Percentiles rank a stretch among this genome's conserved stretches.
These are phyloP conservation scores for Drosophila jambulina DNA, from an alignment of 1,140 invertebrate species.

Conservation along the genomic window DNA sequence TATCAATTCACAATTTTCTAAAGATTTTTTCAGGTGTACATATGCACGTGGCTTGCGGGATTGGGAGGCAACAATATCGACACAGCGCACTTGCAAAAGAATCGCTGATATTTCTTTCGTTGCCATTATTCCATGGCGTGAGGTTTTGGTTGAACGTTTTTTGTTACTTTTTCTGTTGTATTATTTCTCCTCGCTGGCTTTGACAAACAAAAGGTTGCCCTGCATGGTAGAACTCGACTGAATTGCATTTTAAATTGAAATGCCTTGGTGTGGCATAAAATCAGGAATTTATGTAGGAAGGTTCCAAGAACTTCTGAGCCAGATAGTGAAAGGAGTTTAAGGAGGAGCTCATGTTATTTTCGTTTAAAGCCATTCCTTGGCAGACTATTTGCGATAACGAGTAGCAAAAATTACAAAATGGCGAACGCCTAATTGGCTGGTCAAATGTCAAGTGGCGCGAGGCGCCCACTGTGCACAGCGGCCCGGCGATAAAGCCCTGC, in stretches of 20 bases:
- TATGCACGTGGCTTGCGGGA: constrained; percentile 27
- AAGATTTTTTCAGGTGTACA: neutral
- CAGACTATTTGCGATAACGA: constrained; percentile 5
- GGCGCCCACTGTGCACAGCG: constrained; percentile 40
- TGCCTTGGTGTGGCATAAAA: constrained; percentile 35
- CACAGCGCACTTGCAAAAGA: constrained; percentile 44
- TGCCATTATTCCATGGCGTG: constrained; percentile 29
- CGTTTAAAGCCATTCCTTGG: constrained; percentile 2
- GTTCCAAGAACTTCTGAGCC: neutral
- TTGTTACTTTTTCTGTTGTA: constrained; percentile 14
- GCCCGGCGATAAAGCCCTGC: constrained; percentile 21
- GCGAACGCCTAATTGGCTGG: constrained; percentile 36
- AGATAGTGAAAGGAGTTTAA: neutral
- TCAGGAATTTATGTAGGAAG: constrained; percentile 21
- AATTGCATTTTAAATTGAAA: constrained; percentile 55
- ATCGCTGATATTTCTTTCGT: constrained; percentile 37
- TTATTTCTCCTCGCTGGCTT: constrained; percentile 27
- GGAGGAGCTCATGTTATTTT: neutral
- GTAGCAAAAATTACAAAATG: constrained; percentile 16
- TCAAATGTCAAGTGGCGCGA: constrained; percentile 37
- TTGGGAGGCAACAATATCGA: constrained; percentile 39
- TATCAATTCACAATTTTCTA: neutral
- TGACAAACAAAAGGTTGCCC: constrained; percentile 48
- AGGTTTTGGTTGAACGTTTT: constrained; percentile 30
- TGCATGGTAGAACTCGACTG: constrained; percentile 31